Evolutionary conservation across 2,888 invertebrate genomes (phyloP).

Genomic region (Cantharis flavilabris): DNA sequence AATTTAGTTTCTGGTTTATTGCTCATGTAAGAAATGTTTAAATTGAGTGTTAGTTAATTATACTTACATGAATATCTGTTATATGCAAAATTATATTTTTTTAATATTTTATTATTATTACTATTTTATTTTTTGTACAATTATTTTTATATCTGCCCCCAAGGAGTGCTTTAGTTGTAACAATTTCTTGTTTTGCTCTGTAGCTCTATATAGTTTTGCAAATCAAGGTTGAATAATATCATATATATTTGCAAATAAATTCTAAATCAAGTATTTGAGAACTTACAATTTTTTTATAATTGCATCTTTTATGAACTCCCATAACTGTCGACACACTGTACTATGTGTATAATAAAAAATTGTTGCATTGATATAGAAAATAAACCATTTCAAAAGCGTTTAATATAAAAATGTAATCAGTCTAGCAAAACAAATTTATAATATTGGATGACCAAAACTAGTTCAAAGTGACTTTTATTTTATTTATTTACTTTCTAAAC

Average conservation of each 20-base stretch:
- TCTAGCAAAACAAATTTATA: neutral
- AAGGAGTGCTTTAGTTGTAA: neutral
- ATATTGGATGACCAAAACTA: neutral
- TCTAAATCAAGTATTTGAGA: neutral
- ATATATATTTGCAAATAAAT: neutral
- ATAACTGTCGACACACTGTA: neutral
- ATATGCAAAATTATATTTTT: neutral
- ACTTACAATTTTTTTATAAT: too few relatives aligned
- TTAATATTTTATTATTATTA: neutral
- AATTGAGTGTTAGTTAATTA: constrained; percentile 6
- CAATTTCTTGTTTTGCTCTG: neutral
- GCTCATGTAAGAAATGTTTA: constrained; percentile 1
- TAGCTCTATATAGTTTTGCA: neutral
- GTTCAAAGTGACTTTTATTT: neutral
- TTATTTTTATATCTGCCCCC: neutral
- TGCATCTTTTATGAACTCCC: neutral
- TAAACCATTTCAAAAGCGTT: neutral
- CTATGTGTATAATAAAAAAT: too few relatives aligned
- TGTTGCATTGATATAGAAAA: neutral
- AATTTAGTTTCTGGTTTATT: constrained; percentile 10
- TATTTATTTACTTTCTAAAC: neutral
- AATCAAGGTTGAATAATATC: neutral
- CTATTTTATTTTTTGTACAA: neutral
- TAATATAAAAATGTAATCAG: neutral
- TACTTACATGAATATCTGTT: neutral